phyloP scores from a whole-genome alignment of 2,888 invertebrate genomes.

The Cabera pusaria region DNA sequence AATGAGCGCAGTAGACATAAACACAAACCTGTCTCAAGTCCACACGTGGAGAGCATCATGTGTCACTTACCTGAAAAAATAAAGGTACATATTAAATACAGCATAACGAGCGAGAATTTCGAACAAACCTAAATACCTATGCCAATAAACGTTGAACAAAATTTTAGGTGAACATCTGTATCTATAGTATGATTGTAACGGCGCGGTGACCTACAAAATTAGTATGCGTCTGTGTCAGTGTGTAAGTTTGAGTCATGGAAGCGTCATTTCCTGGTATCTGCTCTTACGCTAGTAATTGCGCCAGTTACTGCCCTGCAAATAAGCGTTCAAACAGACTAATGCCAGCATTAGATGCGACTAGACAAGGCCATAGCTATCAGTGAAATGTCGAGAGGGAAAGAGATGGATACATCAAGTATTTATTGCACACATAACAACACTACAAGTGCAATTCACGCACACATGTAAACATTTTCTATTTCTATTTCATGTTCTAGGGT shows the following conservation, averaged over 20 bases:
- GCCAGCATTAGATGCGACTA: constrained; percentile 83
- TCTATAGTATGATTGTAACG: constrained; percentile 38
- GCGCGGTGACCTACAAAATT: constrained; percentile 51
- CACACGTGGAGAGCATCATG: constrained; percentile 13
- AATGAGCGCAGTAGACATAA: constrained; percentile 11
- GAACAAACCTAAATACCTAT: constrained; percentile 35
- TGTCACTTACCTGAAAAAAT: constrained; percentile 72
- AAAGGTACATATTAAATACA: constrained; percentile 14
- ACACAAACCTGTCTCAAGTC: constrained; percentile 33
- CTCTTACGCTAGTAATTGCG: constrained; percentile 29
- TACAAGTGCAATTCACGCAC: constrained; percentile 74
- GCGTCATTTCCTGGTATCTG: constrained; percentile 15
- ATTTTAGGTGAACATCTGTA: constrained; percentile 50
- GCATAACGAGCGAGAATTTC: constrained; percentile 1
- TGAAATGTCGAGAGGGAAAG: constrained; percentile 82
- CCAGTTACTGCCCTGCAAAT: constrained; percentile 54
- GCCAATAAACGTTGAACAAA: constrained; percentile 46
- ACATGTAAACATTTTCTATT: constrained; percentile 72
- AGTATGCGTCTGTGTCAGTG: constrained; percentile 34
- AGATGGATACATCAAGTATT: constrained; percentile 78
- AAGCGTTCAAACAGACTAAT: constrained; percentile 67
- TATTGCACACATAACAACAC: constrained; percentile 78
- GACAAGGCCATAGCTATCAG: constrained; percentile 83
- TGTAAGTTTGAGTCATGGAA: constrained; percentile 7
- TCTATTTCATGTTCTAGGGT: constrained; percentile 72